Evolutionary conservation across 2,797 vertebrate species (phyloP).

Genomic region (Tachyglossus aculeatus): DNA sequence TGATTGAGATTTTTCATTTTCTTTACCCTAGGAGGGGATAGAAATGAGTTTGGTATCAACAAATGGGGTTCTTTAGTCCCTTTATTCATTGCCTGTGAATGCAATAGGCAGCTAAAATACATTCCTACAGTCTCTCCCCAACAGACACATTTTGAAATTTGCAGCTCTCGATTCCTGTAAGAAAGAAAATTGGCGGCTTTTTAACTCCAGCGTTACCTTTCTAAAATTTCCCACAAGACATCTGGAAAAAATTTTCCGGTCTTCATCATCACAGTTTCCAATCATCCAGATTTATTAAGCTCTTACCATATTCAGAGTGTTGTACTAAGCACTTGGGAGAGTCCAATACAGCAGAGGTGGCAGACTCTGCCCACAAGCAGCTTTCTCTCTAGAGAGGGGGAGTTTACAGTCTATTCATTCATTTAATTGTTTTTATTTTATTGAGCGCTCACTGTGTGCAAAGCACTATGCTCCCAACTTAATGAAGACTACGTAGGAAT

Average conservation of each 20-base stretch:
- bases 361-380: no score
- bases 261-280: not conserved
- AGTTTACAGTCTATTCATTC: no score
- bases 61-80: not conserved
- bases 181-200: not conserved
- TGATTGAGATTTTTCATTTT: not conserved
- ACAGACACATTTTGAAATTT: not conserved
- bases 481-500: no score
- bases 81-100: not conserved
- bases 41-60: constrained; percentile 14
- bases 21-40: not conserved
- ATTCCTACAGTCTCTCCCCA: not conserved
- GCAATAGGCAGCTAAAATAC: not conserved
- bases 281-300: no score
- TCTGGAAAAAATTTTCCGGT: not conserved
- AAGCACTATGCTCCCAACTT: no score
- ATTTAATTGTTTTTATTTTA: no score
- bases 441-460: no score
- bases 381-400: no score
- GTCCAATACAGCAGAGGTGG: no score
- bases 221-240: not conserved
- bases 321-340: no score
- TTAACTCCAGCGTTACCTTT: not conserved
- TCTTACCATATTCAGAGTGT: no score
- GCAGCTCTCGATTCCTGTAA: not conserved